Evolutionary conservation across 2,888 invertebrate genomes (phyloP), one percentile per base, ranked within the genome.

Genomic region (Xanthorhoe spadicearia): DNA sequence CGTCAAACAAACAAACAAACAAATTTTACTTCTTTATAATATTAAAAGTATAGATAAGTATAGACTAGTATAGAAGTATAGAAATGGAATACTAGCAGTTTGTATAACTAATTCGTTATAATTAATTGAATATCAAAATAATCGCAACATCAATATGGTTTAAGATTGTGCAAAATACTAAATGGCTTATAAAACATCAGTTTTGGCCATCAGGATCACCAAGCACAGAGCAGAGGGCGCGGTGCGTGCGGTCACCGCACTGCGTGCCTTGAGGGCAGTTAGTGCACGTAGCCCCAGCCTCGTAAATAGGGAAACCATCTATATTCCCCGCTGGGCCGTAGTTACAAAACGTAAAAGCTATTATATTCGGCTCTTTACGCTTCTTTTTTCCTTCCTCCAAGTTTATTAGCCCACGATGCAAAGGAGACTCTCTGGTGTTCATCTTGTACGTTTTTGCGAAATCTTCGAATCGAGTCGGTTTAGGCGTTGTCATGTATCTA

Each of bases 241-340:
- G 80, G 64, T 92, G 90, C n/a, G 89, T 89, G 13, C 83, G 83
- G 68, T 91, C 89, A 0, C 82, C 82, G 66, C 92, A 92, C 35
- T 74, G 75, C 0, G 92, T 89, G 5, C 92, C 92, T 60, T 85
- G 85, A 0, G 92, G 92, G 68, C 92, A 92, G 71, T 90, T 89
- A 0, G 79, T 78, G 59, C 92, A 92, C 4, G 87, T 83, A 0
- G 71, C 50, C 0, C 92, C 92, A 6, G 88, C 86, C 70, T 89
- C 87, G 63, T 92, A 92, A 68, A 92, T 90, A 1, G 92, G 92
- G 65, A 92, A 92, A 0, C 92, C 92, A 35, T 90, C 88, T 17
- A 91, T 87, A 73, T 93, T 92, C 1, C 93, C 93, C 1, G 92
- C 92, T 7, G 93, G 93, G 0, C 92, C 93, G 68, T 93, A 93